phyloP scores from a whole-genome alignment of 2,797 vertebrate species.

The Lacerta bilineata region DNA sequence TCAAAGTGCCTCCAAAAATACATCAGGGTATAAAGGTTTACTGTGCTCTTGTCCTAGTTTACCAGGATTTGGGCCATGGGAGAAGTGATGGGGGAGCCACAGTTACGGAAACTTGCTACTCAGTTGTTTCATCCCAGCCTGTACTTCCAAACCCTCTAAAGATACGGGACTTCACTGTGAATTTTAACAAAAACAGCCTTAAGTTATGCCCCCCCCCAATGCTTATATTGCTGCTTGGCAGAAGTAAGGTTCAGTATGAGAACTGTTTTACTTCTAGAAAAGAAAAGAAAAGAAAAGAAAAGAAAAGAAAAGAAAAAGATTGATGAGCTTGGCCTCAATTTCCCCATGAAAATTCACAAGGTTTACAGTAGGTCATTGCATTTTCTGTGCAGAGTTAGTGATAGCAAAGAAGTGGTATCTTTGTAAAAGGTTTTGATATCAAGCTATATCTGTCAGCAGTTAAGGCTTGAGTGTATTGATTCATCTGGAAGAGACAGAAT shows the following conservation, averaged over 20 bases:
- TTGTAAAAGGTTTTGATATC: constrained; percentile 49
- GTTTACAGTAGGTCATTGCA: constrained; percentile 14
- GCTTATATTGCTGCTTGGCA: not conserved
- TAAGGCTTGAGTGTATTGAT: constrained; percentile 18
- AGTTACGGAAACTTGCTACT: not conserved
- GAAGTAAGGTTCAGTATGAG: not conserved
- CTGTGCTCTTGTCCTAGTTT: too few relatives aligned
- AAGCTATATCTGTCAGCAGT: constrained; percentile 24
- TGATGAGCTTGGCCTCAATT: constrained; percentile 4
- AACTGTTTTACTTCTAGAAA: constrained; percentile 19
- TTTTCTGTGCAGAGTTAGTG: constrained; percentile 34
- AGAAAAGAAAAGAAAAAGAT: not conserved
- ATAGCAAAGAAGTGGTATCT: constrained; percentile 35
- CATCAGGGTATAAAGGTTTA: too few relatives aligned
- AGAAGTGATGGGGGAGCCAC: not conserved
- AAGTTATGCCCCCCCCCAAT: not conserved
- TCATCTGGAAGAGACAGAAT: constrained; percentile 41
- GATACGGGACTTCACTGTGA: not conserved
- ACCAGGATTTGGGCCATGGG: too few relatives aligned
- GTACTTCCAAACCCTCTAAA: not conserved
- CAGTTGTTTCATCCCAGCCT: not conserved
- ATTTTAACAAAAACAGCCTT: not conserved
- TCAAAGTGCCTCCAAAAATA: too few relatives aligned
- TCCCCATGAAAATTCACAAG: constrained; percentile 34
- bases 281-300: not conserved